phyloP scores from a whole-genome alignment of 2,797 vertebrate genomes.

The Enteromius radiatus region DNA sequence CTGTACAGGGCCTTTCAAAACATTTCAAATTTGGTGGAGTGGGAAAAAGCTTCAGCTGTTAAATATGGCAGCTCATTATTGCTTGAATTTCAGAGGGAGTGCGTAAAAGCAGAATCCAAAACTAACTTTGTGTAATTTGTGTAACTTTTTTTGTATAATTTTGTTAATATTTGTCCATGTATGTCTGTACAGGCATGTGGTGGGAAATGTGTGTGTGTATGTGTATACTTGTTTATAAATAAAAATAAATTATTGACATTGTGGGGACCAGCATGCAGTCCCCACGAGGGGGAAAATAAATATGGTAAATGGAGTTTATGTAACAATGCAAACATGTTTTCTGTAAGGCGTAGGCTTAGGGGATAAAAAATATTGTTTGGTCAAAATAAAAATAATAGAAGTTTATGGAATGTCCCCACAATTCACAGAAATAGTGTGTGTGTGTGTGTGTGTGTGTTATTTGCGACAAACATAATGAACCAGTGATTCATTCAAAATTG shows the following conservation, averaged over 20 bases:
- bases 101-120: not conserved
- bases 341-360: too few relatives aligned
- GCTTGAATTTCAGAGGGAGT: conserved; percentile 44
- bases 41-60: conserved; percentile 49
- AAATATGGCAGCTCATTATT: conserved; percentile 58
- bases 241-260: too few relatives aligned
- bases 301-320: too few relatives aligned
- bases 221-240: too few relatives aligned
- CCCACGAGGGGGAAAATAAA: too few relatives aligned
- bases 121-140: not conserved
- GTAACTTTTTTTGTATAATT: not conserved
- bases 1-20: conserved; percentile 48
- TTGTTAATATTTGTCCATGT: not conserved
- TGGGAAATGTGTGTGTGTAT: not conserved
- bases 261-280: too few relatives aligned
- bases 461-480: not conserved
- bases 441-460: too few relatives aligned
- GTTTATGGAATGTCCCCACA: too few relatives aligned
- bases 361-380: too few relatives aligned
- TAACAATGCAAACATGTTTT: too few relatives aligned
- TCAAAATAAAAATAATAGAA: too few relatives aligned
- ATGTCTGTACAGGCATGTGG: not conserved
- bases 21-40: conserved; percentile 52
- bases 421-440: too few relatives aligned
- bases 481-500: not conserved